Evolutionary conservation across 2,888 invertebrate genomes (phyloP).

Genomic region (Crematogaster levior): DNA sequence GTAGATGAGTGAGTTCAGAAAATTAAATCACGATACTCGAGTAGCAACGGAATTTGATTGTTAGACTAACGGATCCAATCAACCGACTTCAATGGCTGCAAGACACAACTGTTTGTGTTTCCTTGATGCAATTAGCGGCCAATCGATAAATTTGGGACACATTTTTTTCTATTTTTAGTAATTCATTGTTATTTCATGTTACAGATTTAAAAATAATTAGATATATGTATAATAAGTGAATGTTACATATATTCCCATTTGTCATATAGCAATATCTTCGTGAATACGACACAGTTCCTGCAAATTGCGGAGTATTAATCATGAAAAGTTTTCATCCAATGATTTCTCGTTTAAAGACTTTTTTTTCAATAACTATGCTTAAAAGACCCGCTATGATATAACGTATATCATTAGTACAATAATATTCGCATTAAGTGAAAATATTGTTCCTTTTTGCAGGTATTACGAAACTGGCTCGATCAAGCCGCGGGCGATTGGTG

Average conservation of each 20-base stretch:
- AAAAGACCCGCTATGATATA: neutral
- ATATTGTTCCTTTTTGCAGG: slow-evolving; percentile 86
- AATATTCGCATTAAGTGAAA: slow-evolving; percentile 3
- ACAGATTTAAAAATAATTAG: slow-evolving; percentile 29
- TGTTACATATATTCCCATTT: slow-evolving; percentile 1
- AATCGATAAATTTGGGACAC: slow-evolving; percentile 21
- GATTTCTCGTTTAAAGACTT: neutral
- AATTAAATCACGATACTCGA: slow-evolving; percentile 1
- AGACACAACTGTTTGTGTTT: slow-evolving; percentile 9
- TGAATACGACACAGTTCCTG: neutral
- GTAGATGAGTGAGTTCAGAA: neutral
- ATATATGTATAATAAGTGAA: neutral
- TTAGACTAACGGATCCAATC: neutral
- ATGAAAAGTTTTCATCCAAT: slow-evolving; percentile 26
- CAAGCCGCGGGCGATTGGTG: slow-evolving; percentile 98
- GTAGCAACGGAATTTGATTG: neutral
- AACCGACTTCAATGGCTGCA: slow-evolving; percentile 10
- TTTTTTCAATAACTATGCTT: slow-evolving; percentile 7
- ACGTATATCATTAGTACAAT: no score
- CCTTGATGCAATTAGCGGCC: slow-evolving; percentile 13
- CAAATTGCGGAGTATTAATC: slow-evolving; percentile 7
- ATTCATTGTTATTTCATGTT: neutral
- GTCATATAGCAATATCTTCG: neutral
- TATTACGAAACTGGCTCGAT: slow-evolving; percentile 99
- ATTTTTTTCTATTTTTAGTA: neutral